A percentile compares a stretch with the other conserved stretches of the same genome.
These are phyloP conservation scores for Rhinichthys klamathensis DNA, from an alignment of 2,113 vertebrate genomes.

Conservation along the genomic window DNA sequence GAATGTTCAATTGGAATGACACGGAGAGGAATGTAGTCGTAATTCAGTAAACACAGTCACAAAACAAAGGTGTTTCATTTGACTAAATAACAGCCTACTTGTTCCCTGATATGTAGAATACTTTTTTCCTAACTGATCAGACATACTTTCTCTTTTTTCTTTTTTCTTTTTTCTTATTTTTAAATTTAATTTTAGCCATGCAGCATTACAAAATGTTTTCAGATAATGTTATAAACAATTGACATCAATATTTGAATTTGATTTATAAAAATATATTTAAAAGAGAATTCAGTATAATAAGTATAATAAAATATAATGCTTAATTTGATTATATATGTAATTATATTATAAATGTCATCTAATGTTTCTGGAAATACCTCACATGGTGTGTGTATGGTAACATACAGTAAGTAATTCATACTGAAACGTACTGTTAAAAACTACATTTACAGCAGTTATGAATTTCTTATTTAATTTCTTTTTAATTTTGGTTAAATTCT, in stretches of 20 bases:
- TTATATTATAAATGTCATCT: neutral
- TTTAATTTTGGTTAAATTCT: neutral
- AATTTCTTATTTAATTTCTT: neutral
- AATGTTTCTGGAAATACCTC: neutral
- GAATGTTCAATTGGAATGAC: neutral
- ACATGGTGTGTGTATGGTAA: neutral
- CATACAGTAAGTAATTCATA: neutral
- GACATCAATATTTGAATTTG: too few relatives aligned
- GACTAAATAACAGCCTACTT: neutral
- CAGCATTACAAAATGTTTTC: too few relatives aligned
- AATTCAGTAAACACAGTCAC: neutral
- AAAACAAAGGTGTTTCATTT: neutral
- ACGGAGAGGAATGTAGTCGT: neutral
- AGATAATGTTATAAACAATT: too few relatives aligned
- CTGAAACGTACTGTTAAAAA: neutral
- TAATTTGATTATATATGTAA: too few relatives aligned
- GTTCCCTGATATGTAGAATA: neutral
- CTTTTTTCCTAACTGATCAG: neutral
- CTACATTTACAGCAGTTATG: neutral
- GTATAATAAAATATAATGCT: too few relatives aligned
- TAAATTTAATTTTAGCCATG: too few relatives aligned
- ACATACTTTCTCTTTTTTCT: too few relatives aligned
- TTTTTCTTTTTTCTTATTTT: too few relatives aligned
- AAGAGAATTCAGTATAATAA: too few relatives aligned
- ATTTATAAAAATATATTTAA: too few relatives aligned